A percentile compares a stretch with the other conserved stretches of the same genome.
These are phyloP conservation scores for Nematolebias whitei DNA, from an alignment of 2,113 vertebrate species.

Conservation along the genomic window DNA sequence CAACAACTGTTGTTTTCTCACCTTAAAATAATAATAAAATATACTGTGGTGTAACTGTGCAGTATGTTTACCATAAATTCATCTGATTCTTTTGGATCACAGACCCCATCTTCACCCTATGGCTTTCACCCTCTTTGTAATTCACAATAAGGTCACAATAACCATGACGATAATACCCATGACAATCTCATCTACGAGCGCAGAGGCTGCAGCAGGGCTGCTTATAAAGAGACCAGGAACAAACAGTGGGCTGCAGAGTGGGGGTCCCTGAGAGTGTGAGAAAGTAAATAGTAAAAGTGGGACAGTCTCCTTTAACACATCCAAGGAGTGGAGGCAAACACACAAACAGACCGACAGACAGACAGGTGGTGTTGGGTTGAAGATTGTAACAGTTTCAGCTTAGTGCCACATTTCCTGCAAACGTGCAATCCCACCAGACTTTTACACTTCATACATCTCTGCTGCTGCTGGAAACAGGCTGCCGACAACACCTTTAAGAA, in stretches of 20 bases:
- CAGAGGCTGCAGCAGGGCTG: constrained; percentile 40
- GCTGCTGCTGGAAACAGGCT: constrained; percentile 42
- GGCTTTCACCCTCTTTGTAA: constrained; percentile 58
- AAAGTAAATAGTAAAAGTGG: constrained; percentile 69
- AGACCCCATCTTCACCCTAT: constrained; percentile 32
- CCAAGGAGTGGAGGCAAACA: constrained; percentile 23
- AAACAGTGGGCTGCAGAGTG: constrained; percentile 54
- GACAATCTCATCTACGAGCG: constrained; percentile 69
- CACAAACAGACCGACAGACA: constrained; percentile 22
- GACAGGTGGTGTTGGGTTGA: constrained; percentile 32
- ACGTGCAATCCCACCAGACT: constrained; percentile 36
- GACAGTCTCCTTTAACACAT: constrained; percentile 35
- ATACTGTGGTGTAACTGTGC: constrained; percentile 16
- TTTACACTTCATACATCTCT: constrained; percentile 39
- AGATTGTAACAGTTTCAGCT: constrained; percentile 35
- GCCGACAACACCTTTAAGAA: constrained; percentile 34
- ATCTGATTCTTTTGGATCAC: constrained; percentile 27
- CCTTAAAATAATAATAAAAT: constrained; percentile 1
- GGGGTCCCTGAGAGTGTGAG: constrained; percentile 60
- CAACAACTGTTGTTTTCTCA: not conserved
- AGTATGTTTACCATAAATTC: constrained; percentile 46
- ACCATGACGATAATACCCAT: constrained; percentile 72
- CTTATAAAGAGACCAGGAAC: constrained; percentile 56
- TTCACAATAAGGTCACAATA: constrained; percentile 63
- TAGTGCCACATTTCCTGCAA: constrained; percentile 47